These are phyloP conservation scores for Patiria pectinifera DNA, from an alignment of 53 echinoderm and acorn worm genomes.

Conservation along the genomic window DNA sequence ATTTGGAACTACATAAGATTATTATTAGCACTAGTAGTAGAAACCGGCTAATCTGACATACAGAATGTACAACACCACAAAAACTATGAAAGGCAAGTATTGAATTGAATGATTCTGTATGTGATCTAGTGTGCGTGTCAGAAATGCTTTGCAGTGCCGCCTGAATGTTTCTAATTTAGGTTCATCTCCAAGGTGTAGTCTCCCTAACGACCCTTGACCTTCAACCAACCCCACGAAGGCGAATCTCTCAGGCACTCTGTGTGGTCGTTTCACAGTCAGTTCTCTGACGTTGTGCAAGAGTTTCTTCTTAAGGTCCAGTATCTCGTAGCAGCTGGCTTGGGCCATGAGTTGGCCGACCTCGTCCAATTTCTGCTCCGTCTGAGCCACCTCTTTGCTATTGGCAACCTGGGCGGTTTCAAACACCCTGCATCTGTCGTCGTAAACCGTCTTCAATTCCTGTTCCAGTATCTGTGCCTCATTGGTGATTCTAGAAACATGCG, in stretches of 20 bases:
- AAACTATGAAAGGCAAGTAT: neutral
- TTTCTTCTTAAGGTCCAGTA: constrained; percentile 15
- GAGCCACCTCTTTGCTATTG: neutral
- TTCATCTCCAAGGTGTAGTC: neutral
- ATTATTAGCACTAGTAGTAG: too few relatives aligned
- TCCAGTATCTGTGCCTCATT: constrained; percentile 7
- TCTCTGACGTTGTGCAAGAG: constrained; percentile 23
- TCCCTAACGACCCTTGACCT: neutral
- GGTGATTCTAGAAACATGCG: neutral
- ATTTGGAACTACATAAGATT: too few relatives aligned
- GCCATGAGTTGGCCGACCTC: constrained; percentile 1
- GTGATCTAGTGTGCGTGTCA: neutral
- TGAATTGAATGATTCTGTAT: neutral
- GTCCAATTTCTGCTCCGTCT: neutral
- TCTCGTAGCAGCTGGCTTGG: constrained; percentile 22
- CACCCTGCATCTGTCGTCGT: constrained; percentile 15
- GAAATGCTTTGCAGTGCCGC: neutral
- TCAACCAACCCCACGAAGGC: neutral
- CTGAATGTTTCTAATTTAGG: neutral
- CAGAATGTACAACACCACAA: neutral
- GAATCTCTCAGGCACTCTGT: neutral
- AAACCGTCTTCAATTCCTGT: neutral
- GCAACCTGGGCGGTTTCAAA: neutral
- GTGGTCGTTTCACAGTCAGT: constrained; percentile 12
- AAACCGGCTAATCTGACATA: neutral